Percentiles rank a stretch among this genome's conserved stretches.
Evolutionary conservation across 1,140 invertebrate genomes (phyloP).

Genomic region (Hycleus cichorii): DNA sequence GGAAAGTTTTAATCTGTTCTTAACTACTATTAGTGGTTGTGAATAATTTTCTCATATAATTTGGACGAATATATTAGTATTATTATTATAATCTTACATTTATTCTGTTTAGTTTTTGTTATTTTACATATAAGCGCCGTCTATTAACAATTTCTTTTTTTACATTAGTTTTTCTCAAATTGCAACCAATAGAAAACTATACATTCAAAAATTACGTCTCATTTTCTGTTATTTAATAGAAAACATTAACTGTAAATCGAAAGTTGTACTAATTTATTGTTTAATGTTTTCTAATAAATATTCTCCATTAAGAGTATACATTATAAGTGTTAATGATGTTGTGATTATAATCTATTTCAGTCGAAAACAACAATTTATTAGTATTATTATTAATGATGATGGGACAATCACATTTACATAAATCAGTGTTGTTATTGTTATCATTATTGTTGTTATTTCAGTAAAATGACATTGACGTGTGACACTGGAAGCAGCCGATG

Average conservation of each 20-base stretch:
- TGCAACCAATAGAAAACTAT: conserved; percentile 38
- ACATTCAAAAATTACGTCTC: conserved; percentile 31
- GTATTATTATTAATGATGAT: conserved; percentile 22
- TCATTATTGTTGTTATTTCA: too few relatives aligned
- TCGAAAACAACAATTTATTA: conserved; percentile 26
- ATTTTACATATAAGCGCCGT: conserved; percentile 38
- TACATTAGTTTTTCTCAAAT: background rate
- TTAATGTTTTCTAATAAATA: conserved; percentile 11
- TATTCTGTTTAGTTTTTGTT: conserved; percentile 11
- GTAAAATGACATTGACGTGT: background rate
- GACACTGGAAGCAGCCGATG: background rate
- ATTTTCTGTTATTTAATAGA: conserved; percentile 9
- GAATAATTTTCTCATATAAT: background rate
- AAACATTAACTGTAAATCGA: conserved; percentile 2
- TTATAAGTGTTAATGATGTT: conserved; percentile 5
- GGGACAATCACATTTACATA: conserved; percentile 37
- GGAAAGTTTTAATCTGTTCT: too few relatives aligned
- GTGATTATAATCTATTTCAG: conserved; percentile 18
- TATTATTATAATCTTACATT: conserved; percentile 32
- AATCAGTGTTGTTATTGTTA: conserved; percentile 22
- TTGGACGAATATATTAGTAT: conserved; percentile 37
- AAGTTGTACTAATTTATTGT: conserved; percentile 1
- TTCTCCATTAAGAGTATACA: conserved; percentile 10
- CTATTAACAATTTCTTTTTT: conserved; percentile 34
- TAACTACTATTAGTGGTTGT: background rate